These are phyloP conservation scores for Malachius bipustulatus DNA, from an alignment of 2,888 invertebrate species.

Conservation along the genomic window DNA sequence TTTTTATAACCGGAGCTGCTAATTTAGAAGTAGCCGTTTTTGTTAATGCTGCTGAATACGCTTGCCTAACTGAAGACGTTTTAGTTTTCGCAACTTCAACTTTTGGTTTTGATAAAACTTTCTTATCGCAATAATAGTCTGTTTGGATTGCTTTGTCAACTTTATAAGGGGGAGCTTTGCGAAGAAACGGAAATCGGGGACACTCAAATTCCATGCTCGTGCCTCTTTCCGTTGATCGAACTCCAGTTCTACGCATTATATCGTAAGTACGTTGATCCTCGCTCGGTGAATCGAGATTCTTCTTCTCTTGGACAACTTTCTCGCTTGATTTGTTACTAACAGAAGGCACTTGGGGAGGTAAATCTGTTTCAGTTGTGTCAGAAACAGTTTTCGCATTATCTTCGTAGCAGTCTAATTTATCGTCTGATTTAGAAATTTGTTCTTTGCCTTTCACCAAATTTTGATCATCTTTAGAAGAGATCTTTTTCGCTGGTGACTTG, in stretches of 20 bases:
- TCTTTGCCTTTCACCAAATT: conserved; percentile 8
- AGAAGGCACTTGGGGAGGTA: neutral
- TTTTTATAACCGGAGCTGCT: conserved; percentile 13
- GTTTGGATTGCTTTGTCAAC: conserved; percentile 34
- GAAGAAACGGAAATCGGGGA: conserved; percentile 27
- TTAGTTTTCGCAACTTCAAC: conserved; percentile 21
- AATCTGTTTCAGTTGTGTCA: no score
- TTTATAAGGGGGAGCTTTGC: conserved; percentile 29
- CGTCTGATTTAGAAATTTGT: conserved; percentile 21
- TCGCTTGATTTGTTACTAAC: neutral
- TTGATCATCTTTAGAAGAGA: conserved; percentile 13
- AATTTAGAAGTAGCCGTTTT: conserved; percentile 31
- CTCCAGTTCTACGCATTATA: conserved; percentile 32
- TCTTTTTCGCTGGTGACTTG: no score
- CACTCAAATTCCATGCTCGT: conserved; percentile 35
- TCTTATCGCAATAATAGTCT: conserved; percentile 27
- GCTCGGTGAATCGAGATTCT: conserved; percentile 34
- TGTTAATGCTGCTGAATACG: conserved; percentile 39
- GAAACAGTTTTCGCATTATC: conserved; percentile 21
- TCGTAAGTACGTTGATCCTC: conserved; percentile 37
- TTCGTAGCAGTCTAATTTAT: conserved; percentile 24
- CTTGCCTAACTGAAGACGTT: conserved; percentile 26
- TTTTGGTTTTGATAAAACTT: conserved; percentile 23
- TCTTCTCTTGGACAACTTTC: no score
- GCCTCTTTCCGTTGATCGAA: conserved; percentile 34